Conservation (phyloP, 2,113 vertebrate species). For the Acrocephalus kingi region DNA sequence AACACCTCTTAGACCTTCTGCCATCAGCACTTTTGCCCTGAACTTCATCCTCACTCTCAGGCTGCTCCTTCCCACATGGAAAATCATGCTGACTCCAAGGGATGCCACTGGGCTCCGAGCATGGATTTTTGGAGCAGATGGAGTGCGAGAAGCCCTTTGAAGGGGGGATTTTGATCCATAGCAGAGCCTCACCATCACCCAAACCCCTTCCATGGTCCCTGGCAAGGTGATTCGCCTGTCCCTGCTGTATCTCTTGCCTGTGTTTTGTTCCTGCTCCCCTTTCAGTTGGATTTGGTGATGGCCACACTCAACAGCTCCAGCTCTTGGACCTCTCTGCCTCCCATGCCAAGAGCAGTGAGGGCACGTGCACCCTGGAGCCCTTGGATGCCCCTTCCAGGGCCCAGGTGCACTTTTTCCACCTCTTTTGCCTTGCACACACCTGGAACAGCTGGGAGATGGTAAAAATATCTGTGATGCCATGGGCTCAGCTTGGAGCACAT, state of each 20-base stretch:
- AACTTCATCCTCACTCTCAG: neutral
- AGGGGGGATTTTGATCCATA: neutral
- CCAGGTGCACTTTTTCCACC: conserved; percentile 13
- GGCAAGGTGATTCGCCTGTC: neutral
- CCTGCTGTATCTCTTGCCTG: neutral
- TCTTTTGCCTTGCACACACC: neutral
- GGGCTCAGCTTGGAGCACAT: neutral
- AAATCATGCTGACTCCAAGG: fast-evolving
- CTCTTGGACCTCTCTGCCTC: neutral
- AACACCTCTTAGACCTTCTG: neutral
- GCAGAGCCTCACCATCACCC: neutral
- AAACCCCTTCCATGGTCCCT: fast-evolving
- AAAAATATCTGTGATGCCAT: neutral
- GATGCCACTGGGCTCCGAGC: fast-evolving
- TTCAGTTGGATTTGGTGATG: neutral
- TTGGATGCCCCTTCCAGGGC: neutral
- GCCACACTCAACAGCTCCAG: neutral
- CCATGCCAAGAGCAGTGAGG: fast-evolving
- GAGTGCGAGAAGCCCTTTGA: fast-evolving
- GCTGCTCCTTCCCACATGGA: neutral
- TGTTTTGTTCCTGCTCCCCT: neutral
- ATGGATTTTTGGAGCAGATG: neutral
- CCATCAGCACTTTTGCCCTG: neutral
- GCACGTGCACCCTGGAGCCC: fast-evolving
- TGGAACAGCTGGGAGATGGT: neutral